Percentiles rank a stretch among this genome's conserved stretches.
Evolutionary conservation across 2,113 vertebrate genomes (phyloP).

Genomic region (Hippocampus mohnikei): DNA sequence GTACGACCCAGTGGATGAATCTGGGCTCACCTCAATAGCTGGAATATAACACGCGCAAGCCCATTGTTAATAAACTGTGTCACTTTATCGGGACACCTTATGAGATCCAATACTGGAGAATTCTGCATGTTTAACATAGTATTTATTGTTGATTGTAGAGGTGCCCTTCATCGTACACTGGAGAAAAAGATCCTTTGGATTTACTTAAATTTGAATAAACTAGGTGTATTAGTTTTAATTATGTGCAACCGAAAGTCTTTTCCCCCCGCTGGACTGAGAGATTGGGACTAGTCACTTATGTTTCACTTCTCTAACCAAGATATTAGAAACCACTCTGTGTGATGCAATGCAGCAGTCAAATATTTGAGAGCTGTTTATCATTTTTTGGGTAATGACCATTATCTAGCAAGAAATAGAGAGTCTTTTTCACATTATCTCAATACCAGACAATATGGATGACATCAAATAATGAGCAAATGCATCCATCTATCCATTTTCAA

Average conservation of each 20-base stretch:
- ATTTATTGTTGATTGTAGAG: background rate
- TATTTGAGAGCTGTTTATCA: background rate
- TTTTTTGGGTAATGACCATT: background rate
- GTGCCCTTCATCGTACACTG: background rate
- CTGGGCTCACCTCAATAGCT: constrained; percentile 11
- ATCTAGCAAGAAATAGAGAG: background rate
- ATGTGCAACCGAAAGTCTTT: too few relatives aligned
- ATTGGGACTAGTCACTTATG: background rate
- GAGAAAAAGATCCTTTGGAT: too few relatives aligned
- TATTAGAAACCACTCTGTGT: background rate
- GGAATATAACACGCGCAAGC: background rate
- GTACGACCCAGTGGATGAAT: constrained; percentile 23
- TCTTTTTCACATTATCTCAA: background rate
- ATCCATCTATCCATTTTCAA: background rate
- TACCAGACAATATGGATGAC: background rate
- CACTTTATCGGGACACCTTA: background rate
- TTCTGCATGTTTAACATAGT: background rate
- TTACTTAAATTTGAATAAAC: too few relatives aligned
- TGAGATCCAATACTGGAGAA: background rate
- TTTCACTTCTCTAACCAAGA: background rate
- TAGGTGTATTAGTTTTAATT: too few relatives aligned
- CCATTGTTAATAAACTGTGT: background rate
- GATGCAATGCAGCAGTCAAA: background rate
- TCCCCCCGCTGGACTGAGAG: background rate
- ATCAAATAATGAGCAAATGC: background rate